Percentiles rank a stretch among this genome's conserved stretches.
These are phyloP conservation scores for Periophthalmus magnuspinnatus DNA, from an alignment of 2,797 vertebrate genomes.

Conservation along the genomic window DNA sequence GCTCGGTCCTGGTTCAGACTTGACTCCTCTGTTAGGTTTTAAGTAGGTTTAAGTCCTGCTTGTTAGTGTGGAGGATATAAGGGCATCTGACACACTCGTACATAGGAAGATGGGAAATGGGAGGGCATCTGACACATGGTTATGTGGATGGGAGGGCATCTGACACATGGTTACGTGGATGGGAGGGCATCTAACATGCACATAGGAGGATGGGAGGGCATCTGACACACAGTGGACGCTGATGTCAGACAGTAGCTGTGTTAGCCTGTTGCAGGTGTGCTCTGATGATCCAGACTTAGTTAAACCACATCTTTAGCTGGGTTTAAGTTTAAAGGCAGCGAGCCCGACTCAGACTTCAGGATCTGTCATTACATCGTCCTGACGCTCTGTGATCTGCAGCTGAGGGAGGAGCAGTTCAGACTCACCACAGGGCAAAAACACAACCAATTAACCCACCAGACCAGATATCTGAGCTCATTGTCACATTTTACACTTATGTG, in stretches of 20 bases:
- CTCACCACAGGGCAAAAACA: neutral
- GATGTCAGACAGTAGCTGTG: too few species aligned
- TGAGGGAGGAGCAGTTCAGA: neutral
- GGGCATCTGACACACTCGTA: too few species aligned
- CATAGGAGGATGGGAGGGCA: too few species aligned
- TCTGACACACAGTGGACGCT: too few species aligned
- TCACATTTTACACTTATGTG: neutral
- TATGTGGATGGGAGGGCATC: too few species aligned
- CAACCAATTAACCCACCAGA: neutral
- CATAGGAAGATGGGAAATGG: too few species aligned
- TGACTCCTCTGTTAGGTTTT: too few species aligned
- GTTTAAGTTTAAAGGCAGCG: neutral
- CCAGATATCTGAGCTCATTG: neutral
- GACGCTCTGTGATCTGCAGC: slow-evolving; percentile 55
- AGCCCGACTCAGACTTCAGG: neutral
- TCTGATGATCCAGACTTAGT: neutral
- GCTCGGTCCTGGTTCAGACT: neutral
- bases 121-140: too few species aligned
- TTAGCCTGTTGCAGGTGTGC: neutral
- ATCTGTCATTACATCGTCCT: slow-evolving; percentile 55
- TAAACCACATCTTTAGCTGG: neutral
- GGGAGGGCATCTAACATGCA: too few species aligned
- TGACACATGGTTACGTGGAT: neutral
- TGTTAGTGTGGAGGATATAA: too few species aligned
- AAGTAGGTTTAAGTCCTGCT: too few species aligned